Evolutionary conservation across 1,140 invertebrate species (phyloP).

Genomic region (Papilio aristodemus): DNA sequence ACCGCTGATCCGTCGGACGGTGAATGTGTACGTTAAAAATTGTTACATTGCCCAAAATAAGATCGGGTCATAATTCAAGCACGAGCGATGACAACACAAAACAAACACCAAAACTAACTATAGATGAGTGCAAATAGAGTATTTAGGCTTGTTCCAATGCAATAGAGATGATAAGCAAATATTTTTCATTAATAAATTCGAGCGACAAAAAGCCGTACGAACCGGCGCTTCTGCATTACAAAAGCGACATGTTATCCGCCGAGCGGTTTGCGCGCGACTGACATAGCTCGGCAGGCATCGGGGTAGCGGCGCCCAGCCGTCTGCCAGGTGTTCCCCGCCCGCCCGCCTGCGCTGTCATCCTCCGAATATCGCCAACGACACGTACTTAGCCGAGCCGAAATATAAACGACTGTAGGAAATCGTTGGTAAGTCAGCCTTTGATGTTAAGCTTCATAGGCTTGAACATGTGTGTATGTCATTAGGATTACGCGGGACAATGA

Average conservation of each 20-base stretch:
- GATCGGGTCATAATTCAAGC: conserved; percentile 53
- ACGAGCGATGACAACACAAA: conserved; percentile 35
- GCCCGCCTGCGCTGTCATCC: conserved; percentile 30
- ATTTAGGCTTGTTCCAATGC: conserved; percentile 39
- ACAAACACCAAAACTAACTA: conserved; percentile 32
- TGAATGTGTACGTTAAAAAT: conserved; percentile 38
- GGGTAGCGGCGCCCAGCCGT: conserved; percentile 57
- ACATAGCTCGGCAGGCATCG: conserved; percentile 24
- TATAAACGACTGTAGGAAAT: conserved; percentile 14
- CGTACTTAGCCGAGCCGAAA: conserved; percentile 19
- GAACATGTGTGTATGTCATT: not conserved
- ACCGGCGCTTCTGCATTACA: conserved; percentile 33
- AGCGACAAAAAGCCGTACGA: conserved; percentile 41
- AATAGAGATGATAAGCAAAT: conserved; percentile 34
- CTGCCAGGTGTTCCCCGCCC: conserved; percentile 49
- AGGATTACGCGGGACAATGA: not conserved
- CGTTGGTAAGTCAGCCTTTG: not conserved
- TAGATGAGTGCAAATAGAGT: conserved; percentile 41
- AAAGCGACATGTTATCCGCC: conserved; percentile 30
- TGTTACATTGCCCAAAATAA: conserved; percentile 60
- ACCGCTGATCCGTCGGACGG: conserved; percentile 34
- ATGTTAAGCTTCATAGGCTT: not conserved
- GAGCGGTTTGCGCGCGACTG: conserved; percentile 63
- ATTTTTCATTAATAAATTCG: conserved; percentile 65
- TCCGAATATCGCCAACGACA: conserved; percentile 10